These are phyloP conservation scores for Andrena bicolor DNA, from an alignment of 2,888 invertebrate genomes.

Conservation along the genomic window DNA sequence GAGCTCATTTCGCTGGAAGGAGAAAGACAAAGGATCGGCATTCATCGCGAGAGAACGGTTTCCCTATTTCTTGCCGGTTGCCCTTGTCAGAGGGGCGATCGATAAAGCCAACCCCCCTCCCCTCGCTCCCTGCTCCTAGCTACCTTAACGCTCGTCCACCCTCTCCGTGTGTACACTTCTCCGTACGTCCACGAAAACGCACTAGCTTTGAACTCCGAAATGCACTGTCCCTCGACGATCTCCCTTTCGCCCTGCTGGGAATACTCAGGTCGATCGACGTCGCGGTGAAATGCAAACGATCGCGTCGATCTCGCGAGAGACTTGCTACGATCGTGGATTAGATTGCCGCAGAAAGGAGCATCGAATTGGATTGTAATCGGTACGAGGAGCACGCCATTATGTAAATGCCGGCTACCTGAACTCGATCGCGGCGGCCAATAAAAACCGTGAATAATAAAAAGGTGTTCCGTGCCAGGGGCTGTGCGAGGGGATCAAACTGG, in stretches of 20 bases:
- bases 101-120: conserved; percentile 70
- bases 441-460: conserved; percentile 79
- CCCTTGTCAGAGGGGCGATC: conserved; percentile 72
- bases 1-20: conserved; percentile 18
- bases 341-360: neutral
- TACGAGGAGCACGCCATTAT: conserved; percentile 69
- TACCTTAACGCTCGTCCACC: conserved; percentile 65
- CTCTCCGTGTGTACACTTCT: conserved; percentile 50
- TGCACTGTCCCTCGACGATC: conserved; percentile 38
- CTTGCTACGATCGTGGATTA: neutral
- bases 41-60: conserved; percentile 69
- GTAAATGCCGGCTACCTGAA: conserved; percentile 62
- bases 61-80: conserved; percentile 75
- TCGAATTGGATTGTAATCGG: neutral
- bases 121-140: conserved; percentile 25
- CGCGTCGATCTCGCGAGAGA: neutral
- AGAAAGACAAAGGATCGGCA: conserved; percentile 69
- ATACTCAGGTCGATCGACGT: neutral
- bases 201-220: conserved; percentile 31
- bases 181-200: conserved; percentile 38
- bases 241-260: neutral
- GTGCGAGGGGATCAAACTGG: conserved; percentile 42
- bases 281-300: conserved; percentile 14
- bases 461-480: conserved; percentile 42
- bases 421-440: conserved; percentile 64